Conservation (phyloP, 1,140 invertebrate genomes). For the Manduca sexta region DNA sequence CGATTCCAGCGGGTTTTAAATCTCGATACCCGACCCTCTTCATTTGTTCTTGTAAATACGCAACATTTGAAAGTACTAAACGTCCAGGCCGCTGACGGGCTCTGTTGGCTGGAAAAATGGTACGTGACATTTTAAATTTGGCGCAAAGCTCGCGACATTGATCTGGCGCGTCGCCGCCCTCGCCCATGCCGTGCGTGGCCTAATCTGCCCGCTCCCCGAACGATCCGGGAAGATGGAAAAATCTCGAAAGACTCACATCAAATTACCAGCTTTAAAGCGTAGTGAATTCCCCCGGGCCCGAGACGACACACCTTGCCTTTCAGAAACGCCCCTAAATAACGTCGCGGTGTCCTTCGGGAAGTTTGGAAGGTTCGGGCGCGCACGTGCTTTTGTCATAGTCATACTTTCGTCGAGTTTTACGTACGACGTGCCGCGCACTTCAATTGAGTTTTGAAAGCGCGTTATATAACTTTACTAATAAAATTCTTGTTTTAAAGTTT, state of each 20-base stretch:
- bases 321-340: slow-evolving; percentile 58
- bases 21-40: too few species aligned
- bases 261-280: slow-evolving; percentile 67
- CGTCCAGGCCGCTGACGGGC: slow-evolving; percentile 33
- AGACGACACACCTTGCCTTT: slow-evolving; percentile 59
- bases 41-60: slow-evolving; percentile 18
- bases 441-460: slow-evolving; percentile 49
- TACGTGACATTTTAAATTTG: slow-evolving; percentile 68
- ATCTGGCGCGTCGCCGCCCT: slow-evolving; percentile 62
- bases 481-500: slow-evolving; percentile 44
- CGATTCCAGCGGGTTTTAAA: too few species aligned
- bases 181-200: slow-evolving; percentile 51
- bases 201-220: slow-evolving; percentile 54
- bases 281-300: slow-evolving; percentile 49
- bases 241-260: slow-evolving; percentile 66
- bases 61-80: slow-evolving; percentile 39
- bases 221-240: slow-evolving; percentile 61
- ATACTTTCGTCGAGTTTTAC: slow-evolving; percentile 64
- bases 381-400: slow-evolving; percentile 64
- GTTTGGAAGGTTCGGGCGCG: slow-evolving; percentile 52
- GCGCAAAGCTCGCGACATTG: slow-evolving; percentile 64
- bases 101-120: slow-evolving; percentile 60
- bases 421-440: slow-evolving; percentile 57
- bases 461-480: slow-evolving; percentile 40
- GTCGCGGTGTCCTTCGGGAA: slow-evolving; percentile 57